Base-by-base conservation (phyloP, 2,888 invertebrate species). In the Troides helena region DNA sequence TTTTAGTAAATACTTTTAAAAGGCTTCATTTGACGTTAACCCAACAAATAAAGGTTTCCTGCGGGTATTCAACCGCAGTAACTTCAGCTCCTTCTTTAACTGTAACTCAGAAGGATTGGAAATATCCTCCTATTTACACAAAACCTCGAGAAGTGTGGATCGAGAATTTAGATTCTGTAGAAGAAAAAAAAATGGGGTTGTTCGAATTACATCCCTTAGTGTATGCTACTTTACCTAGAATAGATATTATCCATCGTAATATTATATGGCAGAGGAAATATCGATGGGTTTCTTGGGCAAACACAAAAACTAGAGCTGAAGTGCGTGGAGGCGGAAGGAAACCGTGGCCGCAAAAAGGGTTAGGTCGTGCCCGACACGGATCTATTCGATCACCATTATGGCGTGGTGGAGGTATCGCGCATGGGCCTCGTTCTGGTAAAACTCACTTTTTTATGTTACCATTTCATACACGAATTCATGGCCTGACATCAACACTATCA, bases 261-360 rank as follows among this genome's bases (percentile, higher is more conserved):
- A 90, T 98, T 36, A 87, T 91, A 65, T 99, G 99, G 99, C 99
- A 99, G 84, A 90, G 79, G 73, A 93, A 95, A 74, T 98, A 98
- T 85, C 94, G 95, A 83, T 95, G 93, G 90, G 96, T 99, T 86
- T 95, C 96, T 77, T 98, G 95, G 93, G 96, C 95, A 0, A 94
- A 96, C 78, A 94, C 96, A 2, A 96, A 96, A 84, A 95, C 95
- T 0, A 93, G 97, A 69, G 96, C 97, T 0, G 99, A 99, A 91
- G 95, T 97, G 68, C 92, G 95, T 63, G 99, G 99, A 56, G 98
- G 98, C 67, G 98, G 98, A 0, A 93, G 94, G 39, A 99, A 99
- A 80, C 99, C 99, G 0, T 99, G 99, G 98, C 98, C 97, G 0
- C 99, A 99, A 84, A 99, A 99, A 89, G 98, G 98, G 30, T 82